phyloP scores from a whole-genome alignment of 2,113 vertebrate species.

The Gorilla gorilla region DNA sequence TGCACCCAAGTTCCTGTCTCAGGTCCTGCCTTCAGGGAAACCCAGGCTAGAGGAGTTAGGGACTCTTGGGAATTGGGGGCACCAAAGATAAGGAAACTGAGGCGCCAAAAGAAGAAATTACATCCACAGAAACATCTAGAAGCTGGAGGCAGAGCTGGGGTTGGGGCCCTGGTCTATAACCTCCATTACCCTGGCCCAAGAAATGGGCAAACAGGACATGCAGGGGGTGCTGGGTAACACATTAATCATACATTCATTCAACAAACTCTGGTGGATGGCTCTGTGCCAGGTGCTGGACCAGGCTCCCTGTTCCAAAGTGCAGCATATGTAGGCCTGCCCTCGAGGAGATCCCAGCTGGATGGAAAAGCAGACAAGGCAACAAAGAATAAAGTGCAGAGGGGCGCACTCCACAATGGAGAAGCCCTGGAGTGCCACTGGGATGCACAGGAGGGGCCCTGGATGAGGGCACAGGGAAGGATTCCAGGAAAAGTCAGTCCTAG shows the following conservation, averaged over 20 bases:
- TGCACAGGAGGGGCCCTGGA: not conserved
- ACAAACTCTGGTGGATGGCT: not conserved
- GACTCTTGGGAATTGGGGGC: not conserved
- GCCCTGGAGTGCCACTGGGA: rapidly evolving
- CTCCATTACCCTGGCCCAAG: not conserved
- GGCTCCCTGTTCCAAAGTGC: not conserved
- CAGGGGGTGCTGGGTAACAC: not conserved
- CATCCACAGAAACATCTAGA: not conserved
- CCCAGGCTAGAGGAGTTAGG: too few relatives aligned
- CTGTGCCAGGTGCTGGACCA: too few relatives aligned
- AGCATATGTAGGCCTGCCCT: not conserved
- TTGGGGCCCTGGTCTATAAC: not conserved
- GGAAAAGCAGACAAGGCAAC: not conserved
- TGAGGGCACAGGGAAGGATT: not conserved
- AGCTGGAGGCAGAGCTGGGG: not conserved
- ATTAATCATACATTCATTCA: not conserved
- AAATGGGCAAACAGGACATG: not conserved
- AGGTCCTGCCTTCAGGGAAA: not conserved
- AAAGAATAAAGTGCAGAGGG: not conserved
- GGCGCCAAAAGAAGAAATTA: not conserved
- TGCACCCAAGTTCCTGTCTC: not conserved
- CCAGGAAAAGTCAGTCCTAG: not conserved
- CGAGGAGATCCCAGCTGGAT: not conserved
- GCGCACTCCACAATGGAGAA: rapidly evolving
- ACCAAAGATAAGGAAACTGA: not conserved